These are phyloP conservation scores for Tenodera sinensis DNA, from an alignment of 2,888 invertebrate species.

Conservation along the genomic window DNA sequence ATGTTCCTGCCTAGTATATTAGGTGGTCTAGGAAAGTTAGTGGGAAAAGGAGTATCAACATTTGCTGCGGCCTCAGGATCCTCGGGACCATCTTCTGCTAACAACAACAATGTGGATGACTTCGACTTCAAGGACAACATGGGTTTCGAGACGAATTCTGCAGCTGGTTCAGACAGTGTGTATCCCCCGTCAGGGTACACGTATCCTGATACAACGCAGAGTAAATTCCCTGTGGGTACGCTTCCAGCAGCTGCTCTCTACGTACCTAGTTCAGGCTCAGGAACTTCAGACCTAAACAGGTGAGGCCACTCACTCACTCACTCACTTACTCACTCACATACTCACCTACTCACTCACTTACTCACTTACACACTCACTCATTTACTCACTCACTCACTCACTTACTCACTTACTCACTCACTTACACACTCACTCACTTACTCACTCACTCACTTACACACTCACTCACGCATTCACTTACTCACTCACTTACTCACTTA, in stretches of 20 bases:
- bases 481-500: no score
- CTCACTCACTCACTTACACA: no score
- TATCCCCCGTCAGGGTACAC: constrained; percentile 11
- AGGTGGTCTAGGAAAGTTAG: constrained; percentile 76
- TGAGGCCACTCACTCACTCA: neutral
- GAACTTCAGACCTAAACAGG: neutral
- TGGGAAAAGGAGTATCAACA: constrained; percentile 71
- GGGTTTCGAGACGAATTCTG: constrained; percentile 10
- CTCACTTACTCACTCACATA: no score
- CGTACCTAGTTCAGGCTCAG: neutral
- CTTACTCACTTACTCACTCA: no score
- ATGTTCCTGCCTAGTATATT: constrained; percentile 81
- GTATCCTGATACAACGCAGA: constrained; percentile 35
- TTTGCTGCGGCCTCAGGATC: constrained; percentile 53
- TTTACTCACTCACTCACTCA: no score
- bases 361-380: no score
- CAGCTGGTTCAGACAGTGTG: constrained; percentile 20
- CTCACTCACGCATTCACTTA: no score
- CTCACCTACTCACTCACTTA: no score
- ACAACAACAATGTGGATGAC: constrained; percentile 52
- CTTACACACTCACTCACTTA: no score
- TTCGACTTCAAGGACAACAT: constrained; percentile 64
- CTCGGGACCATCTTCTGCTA: constrained; percentile 52
- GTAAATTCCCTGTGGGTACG: constrained; percentile 49
- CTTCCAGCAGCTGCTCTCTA: constrained; percentile 26